phyloP scores from a whole-genome alignment of 2,888 invertebrate genomes.

The Scrobipalpa atriplicella region DNA sequence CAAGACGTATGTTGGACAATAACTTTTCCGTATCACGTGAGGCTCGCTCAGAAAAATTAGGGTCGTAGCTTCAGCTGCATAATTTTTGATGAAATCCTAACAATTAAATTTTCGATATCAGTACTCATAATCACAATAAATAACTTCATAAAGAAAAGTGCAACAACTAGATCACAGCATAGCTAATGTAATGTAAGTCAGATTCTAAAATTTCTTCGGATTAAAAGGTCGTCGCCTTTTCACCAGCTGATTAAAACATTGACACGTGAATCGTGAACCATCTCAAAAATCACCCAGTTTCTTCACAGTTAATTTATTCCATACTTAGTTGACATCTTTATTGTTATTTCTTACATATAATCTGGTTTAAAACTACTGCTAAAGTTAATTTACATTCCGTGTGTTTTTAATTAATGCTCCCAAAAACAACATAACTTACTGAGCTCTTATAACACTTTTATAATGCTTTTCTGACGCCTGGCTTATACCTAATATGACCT shows the following conservation, averaged over 20 bases:
- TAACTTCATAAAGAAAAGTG: background rate
- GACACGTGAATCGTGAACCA: too few species aligned
- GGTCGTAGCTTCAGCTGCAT: background rate
- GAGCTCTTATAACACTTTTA: conserved; percentile 10
- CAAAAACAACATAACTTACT: conserved; percentile 22
- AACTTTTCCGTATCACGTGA: conserved; percentile 3
- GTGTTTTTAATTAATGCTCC: conserved; percentile 29
- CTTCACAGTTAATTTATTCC: conserved; percentile 13
- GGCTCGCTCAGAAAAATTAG: background rate
- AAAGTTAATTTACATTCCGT: conserved; percentile 22
- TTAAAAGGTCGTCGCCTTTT: background rate
- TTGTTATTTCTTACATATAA: conserved; percentile 24
- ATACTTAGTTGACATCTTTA: conserved; percentile 28
- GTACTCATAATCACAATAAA: too few species aligned
- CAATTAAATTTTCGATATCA: too few species aligned
- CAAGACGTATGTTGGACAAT: conserved; percentile 25
- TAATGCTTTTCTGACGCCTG: conserved; percentile 8
- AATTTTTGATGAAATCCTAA: background rate
- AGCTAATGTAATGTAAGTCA: background rate
- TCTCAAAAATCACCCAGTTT: background rate
- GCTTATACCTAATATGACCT: background rate
- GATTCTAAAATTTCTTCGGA: too few species aligned
- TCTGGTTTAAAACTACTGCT: conserved; percentile 21
- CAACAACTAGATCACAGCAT: background rate
- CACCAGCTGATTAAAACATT: background rate